Conservation (phyloP, 1,140 invertebrate species). For the Samia ricini region DNA sequence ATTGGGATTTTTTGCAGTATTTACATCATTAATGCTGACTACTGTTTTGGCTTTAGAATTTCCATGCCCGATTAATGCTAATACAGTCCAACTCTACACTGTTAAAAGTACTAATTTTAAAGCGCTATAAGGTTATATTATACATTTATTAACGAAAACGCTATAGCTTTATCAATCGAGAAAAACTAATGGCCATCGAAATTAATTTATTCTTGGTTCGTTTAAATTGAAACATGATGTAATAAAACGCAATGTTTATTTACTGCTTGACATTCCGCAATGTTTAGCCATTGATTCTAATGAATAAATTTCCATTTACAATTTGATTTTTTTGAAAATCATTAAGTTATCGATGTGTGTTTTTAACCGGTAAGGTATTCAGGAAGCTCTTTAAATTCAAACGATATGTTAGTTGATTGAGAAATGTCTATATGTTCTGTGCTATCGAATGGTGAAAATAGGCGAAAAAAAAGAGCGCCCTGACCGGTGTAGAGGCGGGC, state of each 20-base stretch:
- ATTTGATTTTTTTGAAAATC: not conserved
- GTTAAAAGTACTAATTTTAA: slow-evolving; percentile 14
- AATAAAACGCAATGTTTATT: slow-evolving; percentile 5
- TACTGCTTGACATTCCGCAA: not conserved
- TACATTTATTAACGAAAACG: slow-evolving; percentile 3
- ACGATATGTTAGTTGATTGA: slow-evolving; percentile 1
- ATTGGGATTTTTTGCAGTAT: slow-evolving; percentile 18
- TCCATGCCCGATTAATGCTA: slow-evolving; percentile 9
- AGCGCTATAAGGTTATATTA: slow-evolving; percentile 2
- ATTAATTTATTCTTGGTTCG: slow-evolving; percentile 1
- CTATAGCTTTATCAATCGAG: not conserved
- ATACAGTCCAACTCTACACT: slow-evolving; percentile 9
- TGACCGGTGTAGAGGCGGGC: slow-evolving; percentile 78
- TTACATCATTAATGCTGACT: slow-evolving; percentile 19
- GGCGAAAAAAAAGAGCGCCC: slow-evolving; percentile 78
- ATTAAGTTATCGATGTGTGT: not conserved
- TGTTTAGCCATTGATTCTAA: not conserved
- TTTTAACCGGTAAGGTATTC: not conserved
- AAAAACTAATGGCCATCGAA: not conserved
- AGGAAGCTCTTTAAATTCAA: slow-evolving; percentile 3
- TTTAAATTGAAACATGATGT: slow-evolving; percentile 3
- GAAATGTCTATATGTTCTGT: slow-evolving; percentile 15
- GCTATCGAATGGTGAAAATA: slow-evolving; percentile 49
- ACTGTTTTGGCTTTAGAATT: slow-evolving; percentile 3
- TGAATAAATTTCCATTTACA: not conserved